Evolutionary conservation across 2,888 invertebrate species (phyloP), one percentile per base, ranked within the genome.

Genomic region (Hydropsyche betteni): DNA sequence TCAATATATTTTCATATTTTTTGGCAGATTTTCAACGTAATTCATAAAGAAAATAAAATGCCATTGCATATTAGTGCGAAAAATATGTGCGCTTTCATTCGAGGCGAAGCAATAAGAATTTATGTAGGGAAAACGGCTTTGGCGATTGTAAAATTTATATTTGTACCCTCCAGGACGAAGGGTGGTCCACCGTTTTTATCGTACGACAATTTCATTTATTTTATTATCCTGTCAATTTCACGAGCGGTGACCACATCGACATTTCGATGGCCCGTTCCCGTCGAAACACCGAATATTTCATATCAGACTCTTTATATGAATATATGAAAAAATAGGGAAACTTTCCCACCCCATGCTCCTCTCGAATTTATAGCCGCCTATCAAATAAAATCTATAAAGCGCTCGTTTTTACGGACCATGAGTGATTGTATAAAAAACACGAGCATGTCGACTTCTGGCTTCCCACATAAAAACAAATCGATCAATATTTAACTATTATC

Each of bases 161-260:
- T 64, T 64, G 64, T 44, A 33, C 16, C 61, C 61, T 24, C 61
- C 6, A 44, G 7, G 44, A 44, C 44, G 44, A 44, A 44, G 64
- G 64, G 64, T 36, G 34, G 64, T 64, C 72, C 10, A 8, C 44
- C 58, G 53, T 64, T 73, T 76, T 72, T 75, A 68, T 73, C 50
- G 69, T 69, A 24, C 55, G 68, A 73, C 76, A 34, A 76, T 71
- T 73, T 76, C 74, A 74, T 76, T 70, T 74, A 74, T 74, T 76
- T 76, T 76, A 76, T 76, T 69, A 69, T 74, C 69, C 69, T 69
- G 76, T 76, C 76, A 70, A 76, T 76, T 74, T 76, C 74, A 75
- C 74, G 70, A 77, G 71, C 74, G 68, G 75, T 70, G 77, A 77
- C 77, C 77, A 69, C 61, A 74, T 77, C 77, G 75, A 75, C 69